phyloP scores from a whole-genome alignment of 2,888 invertebrate species.

The Chromoteleia sp. region DNA sequence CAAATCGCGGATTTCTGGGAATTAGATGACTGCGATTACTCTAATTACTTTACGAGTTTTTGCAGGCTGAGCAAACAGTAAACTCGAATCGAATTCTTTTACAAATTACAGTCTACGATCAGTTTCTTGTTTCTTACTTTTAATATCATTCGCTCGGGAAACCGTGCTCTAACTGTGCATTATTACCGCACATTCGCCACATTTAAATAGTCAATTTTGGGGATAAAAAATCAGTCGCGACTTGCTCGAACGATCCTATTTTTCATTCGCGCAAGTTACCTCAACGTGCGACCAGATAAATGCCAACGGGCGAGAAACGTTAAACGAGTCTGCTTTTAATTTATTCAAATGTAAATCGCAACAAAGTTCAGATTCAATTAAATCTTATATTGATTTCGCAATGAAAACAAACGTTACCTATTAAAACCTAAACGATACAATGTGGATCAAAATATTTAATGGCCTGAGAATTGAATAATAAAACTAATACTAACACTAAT shows the following conservation, averaged over 20 bases:
- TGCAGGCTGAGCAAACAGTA: conserved; percentile 16
- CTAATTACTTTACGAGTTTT: conserved; percentile 41
- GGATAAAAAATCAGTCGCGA: conserved; percentile 12
- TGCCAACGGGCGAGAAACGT: conserved; percentile 17
- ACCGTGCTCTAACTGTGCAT: conserved; percentile 45
- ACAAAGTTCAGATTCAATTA: conserved; percentile 31
- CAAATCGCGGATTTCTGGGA: conserved; percentile 17
- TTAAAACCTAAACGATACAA: conserved; percentile 7
- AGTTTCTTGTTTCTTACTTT: conserved; percentile 37
- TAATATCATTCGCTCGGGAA: conserved; percentile 33
- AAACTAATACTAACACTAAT: too few species aligned
- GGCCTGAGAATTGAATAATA: too few species aligned
- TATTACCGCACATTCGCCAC: conserved; percentile 38
- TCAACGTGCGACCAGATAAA: conserved; percentile 14
- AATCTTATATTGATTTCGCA: conserved; percentile 32
- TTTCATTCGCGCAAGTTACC: conserved; percentile 21
- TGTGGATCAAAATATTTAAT: background rate
- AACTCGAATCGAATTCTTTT: conserved; percentile 36
- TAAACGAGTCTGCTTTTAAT: conserved; percentile 24
- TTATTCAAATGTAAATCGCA: conserved; percentile 31
- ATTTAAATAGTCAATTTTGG: conserved; percentile 42
- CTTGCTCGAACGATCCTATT: conserved; percentile 25
- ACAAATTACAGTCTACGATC: conserved; percentile 46
- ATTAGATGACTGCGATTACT: conserved; percentile 35
- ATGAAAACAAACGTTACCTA: conserved; percentile 21